Base-by-base conservation (phyloP, 2,797 vertebrate species). In the Epinephelus malabaricus region DNA sequence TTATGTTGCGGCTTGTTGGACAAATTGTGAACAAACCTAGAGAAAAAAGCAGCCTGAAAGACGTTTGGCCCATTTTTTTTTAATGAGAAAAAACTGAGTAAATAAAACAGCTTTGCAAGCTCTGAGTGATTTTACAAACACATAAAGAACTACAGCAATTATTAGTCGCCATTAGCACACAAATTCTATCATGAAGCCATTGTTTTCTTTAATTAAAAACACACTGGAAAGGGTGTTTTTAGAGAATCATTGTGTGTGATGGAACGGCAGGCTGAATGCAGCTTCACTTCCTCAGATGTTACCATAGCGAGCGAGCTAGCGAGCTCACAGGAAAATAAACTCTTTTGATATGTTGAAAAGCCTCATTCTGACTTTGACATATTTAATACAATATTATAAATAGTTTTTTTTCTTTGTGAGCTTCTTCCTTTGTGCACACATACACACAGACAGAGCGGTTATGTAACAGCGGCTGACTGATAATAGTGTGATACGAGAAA, bases 181-280 rank as follows among this genome's bases (percentile, higher is more conserved):
- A 54, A 34, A 73, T 49, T 69, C 15, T 68, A 67, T 61, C 8
- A 61, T 54, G 74, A 49, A 56, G 58, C n/a, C 64, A 76, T 79
- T 84, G 78, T 84, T 81, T 78, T 64, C 59, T 74, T 76, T 76
- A 77, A 88, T 88, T 69, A 84, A 82, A 88, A 90, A 76, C 72
- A 75, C 25, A 12, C 30, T 77, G 34, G 79, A 80, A 70, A 30
- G 54, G 47, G 23, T 12, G 23, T 53, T 74, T 34, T 75, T 25
- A 73, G 46, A 55, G 13, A 61, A 46, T 62, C 18, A 0, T 10
- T 60, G 73, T 25, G 46, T 6, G 40, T 56, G 66, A 58, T 14
- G 53, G 59, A 63, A 45, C 12, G 3, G 66, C 43, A 15, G 40
- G 38, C 40, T 73, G 59, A 59, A 69, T 50, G 69, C 51, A 46